Base-by-base conservation (phyloP, 2,113 vertebrate genomes). In the Oryctolagus cuniculus region DNA sequence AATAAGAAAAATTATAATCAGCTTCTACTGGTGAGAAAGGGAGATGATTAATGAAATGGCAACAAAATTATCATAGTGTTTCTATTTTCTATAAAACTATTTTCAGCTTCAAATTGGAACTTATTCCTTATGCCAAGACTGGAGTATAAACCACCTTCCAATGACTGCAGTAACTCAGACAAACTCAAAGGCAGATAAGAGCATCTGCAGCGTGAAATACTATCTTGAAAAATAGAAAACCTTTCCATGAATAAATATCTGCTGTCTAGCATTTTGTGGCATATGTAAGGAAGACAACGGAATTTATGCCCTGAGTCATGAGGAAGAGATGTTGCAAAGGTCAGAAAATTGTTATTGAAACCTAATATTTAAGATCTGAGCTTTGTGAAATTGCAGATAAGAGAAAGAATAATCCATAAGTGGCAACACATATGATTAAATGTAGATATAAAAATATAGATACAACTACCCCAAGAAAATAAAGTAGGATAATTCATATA, bases 261-360 rank as follows among this genome's bases (percentile, higher is more conserved):
- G 2, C 36, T 90, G 12, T 29, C 63, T 31, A 72, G 53, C 21
- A 67, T 85, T 93, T 81, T 49, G 2, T 17, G 79, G 17, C 3
- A 15, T 44, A 49, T 61, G 13, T 55, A 80, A 80, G 64, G 10
- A 21, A 31, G 5, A 55, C 16, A 63, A 6, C 34, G 12, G 89
- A 93, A 93, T 69, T 44, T 93, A 82, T 83, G 8, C 38, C 17
- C 10, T 27, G 38, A 10, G 6, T 55, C 72, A 93, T 75, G 82
- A n/a, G 83, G 25, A 82, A 73, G 34, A 91, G n/a, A 87, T 12
- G 1, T 73, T 86, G n/a, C 70, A 90, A 96, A 94, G n/a, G 24
- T n/a, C 74, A 27, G 72, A 10, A 55, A 77, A 61, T 44, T 78
- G 4, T 64, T 84, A 53, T 44, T 63, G 29, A 70, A 87, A 79